Evolutionary conservation across 1,140 invertebrate species (phyloP).

Genomic region (Phenacoccus solenopsis): DNA sequence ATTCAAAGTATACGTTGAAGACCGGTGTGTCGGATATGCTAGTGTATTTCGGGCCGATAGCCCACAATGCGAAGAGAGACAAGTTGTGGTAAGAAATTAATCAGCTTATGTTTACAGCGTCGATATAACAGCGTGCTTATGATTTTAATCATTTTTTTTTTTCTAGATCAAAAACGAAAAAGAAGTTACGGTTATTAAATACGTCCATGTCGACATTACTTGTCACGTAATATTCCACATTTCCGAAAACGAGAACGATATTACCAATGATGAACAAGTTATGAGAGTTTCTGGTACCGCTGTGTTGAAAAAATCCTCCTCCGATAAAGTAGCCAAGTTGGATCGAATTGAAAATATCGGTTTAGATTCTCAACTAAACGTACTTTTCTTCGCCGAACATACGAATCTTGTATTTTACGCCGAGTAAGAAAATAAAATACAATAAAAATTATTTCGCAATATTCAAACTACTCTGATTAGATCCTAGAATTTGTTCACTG

Average conservation of each 20-base stretch:
- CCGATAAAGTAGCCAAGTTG: constrained; percentile 38
- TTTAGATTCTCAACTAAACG: constrained; percentile 48
- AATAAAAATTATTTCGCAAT: neutral
- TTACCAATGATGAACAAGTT: constrained; percentile 33
- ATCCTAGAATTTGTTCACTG: neutral
- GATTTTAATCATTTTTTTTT: neutral
- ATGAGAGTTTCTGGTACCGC: constrained; percentile 52
- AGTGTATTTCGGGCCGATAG: constrained; percentile 47
- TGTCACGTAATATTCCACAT: constrained; percentile 46
- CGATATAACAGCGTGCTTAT: neutral
- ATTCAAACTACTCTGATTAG: neutral
- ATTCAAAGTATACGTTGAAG: constrained; percentile 45
- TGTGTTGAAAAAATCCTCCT: constrained; percentile 43
- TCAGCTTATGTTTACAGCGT: neutral
- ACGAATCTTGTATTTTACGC: constrained; percentile 48
- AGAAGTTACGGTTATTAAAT: constrained; percentile 42
- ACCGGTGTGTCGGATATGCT: constrained; percentile 45
- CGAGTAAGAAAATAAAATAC: constrained; percentile 19
- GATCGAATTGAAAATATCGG: constrained; percentile 48
- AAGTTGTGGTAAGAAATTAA: constrained; percentile 36
- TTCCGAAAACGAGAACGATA: constrained; percentile 28
- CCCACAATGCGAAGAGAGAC: constrained; percentile 47
- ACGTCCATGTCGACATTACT: constrained; percentile 49
- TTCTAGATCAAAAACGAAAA: constrained; percentile 32
- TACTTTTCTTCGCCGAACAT: constrained; percentile 46